These are phyloP conservation scores for Cathartes aura DNA, from an alignment of 2,113 vertebrate species.

Conservation along the genomic window DNA sequence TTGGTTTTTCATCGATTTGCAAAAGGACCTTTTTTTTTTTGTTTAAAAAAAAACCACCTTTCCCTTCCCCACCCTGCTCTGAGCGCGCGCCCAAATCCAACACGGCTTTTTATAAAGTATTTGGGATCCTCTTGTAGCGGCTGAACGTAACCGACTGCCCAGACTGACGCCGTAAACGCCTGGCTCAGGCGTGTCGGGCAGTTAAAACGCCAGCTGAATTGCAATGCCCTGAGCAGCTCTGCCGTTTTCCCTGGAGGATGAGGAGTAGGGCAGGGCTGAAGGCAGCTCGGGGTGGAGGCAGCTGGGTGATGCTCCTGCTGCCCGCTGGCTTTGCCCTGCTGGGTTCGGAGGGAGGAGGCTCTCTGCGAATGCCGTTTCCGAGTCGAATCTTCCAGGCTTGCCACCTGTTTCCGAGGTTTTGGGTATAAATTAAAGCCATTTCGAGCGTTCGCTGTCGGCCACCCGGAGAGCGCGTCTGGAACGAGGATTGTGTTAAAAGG, in stretches of 20 bases:
- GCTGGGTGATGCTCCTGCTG: background rate
- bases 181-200: accelerated
- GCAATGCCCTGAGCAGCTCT: background rate
- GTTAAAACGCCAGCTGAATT: background rate
- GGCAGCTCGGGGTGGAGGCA: background rate
- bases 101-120: accelerated
- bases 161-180: accelerated
- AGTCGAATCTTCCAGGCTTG: background rate
- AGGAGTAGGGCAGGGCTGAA: background rate
- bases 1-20: background rate
- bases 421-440: background rate
- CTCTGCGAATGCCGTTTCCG: accelerated
- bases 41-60: too few species aligned
- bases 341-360: background rate
- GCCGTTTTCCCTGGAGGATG: background rate
- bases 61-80: accelerated
- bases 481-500: background rate
- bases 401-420: background rate
- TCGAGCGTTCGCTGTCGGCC: accelerated
- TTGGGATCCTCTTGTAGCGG: background rate
- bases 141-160: background rate
- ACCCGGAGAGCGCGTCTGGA: background rate
- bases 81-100: accelerated
- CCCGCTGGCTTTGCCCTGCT: background rate
- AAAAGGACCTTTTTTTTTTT: background rate